These are phyloP conservation scores for Pogonomyrmex californicus DNA, from an alignment of 1,140 invertebrate genomes.

Conservation along the genomic window DNA sequence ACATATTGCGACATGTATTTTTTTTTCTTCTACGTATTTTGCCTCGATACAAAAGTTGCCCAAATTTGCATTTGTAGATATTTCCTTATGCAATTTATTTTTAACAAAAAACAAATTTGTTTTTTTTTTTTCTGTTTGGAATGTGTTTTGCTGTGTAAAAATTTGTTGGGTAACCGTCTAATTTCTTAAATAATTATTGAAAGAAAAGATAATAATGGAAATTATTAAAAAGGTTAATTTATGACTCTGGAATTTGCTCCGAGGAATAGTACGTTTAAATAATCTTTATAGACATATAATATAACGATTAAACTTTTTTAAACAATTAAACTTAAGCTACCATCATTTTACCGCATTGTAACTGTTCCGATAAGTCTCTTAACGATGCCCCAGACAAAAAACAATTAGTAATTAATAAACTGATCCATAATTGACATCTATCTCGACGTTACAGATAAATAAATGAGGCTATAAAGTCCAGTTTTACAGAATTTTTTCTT, in stretches of 20 bases:
- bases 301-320: neutral
- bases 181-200: slow-evolving; percentile 13
- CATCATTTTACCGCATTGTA: neutral
- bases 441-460: neutral
- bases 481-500: neutral
- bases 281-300: slow-evolving; percentile 13
- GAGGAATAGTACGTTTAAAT: neutral
- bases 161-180: neutral
- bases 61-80: neutral
- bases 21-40: neutral
- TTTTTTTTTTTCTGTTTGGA: neutral
- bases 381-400: neutral
- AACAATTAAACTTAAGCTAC: neutral
- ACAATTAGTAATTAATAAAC: slow-evolving; percentile 31
- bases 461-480: neutral
- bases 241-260: neutral
- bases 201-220: neutral
- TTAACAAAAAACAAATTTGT: neutral
- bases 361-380: neutral
- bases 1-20: neutral
- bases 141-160: neutral
- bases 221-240: slow-evolving; percentile 16
- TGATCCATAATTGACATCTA: neutral
- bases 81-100: neutral
- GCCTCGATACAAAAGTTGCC: neutral